Evolutionary conservation across 37 sponge, comb jelly and placozoan genomes (phyloP), one percentile per base, ranked within the genome.

Genomic region (Mnemiopsis leidyi): DNA sequence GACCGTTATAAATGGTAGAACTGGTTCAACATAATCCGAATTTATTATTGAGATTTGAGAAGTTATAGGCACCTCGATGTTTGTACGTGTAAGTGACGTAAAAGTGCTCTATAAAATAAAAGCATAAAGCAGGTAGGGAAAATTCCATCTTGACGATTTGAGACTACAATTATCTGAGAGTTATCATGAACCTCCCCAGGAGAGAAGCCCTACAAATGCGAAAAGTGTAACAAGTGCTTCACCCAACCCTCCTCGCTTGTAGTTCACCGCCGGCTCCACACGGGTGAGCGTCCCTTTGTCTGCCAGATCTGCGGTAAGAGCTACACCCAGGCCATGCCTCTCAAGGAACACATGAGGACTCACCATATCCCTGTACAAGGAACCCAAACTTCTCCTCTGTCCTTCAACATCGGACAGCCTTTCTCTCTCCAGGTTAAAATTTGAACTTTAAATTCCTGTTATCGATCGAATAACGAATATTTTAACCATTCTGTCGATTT

Each of bases 121-220:
- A 23, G 26, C 76, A 73, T 73, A 7, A 67, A 13, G 68, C 18
- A 13, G 18, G 68, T 21, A 67, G 68, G 13, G 68, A 13, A 21
- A 20, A 67, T 67, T 13, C 68, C 68, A 67, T 13, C 20, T 13
- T 67, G 68, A 13, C 68, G 20, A 13, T 67, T 67, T 13, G 18
- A 67, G 68, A 67, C 20, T 67, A 13, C 18, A 21, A 20, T n/a
- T n/a, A n/a, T n/a, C 18, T 21, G 68, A 67, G 13, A 67, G 20
- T 24, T 13, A 24, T 28, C 21, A 73, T 73, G 26, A 24, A 29
- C 23, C 36, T 82, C 82, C 32, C 20, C 90, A 85, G 90, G 90
- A 29, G 90, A 85, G 35, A 85, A 85, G 61, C 90, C 90, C 38
- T 85, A 85, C 90, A 85, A 85, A 39, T 85, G 90, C 30, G 90